These are phyloP conservation scores for Quadroppia sp. DNA, from an alignment of 2,888 invertebrate species.

Conservation along the genomic window DNA sequence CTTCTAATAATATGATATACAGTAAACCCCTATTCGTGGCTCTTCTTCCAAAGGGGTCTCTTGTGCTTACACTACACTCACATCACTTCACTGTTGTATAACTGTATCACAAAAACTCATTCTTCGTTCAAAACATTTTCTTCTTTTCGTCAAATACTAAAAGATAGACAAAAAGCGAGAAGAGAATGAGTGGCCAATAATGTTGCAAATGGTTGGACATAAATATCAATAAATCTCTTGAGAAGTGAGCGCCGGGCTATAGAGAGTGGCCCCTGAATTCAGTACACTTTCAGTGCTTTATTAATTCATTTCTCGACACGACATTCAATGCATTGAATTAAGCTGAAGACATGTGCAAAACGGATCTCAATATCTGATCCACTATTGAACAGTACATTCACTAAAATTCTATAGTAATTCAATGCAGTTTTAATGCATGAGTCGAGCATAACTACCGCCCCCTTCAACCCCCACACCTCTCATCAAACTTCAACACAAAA, in stretches of 20 bases:
- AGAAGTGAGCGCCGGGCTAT: background rate
- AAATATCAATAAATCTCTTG: slow-evolving; percentile 20
- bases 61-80: slow-evolving; percentile 14
- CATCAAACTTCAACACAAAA: background rate
- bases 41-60: slow-evolving; percentile 14
- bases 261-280: background rate
- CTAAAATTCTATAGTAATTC: background rate
- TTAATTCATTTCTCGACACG: slow-evolving; percentile 12
- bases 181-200: slow-evolving; percentile 27
- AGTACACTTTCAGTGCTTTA: background rate
- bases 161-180: background rate
- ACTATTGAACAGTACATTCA: background rate
- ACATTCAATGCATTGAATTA: background rate
- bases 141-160: background rate
- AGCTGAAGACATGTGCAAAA: background rate
- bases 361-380: background rate
- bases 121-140: background rate
- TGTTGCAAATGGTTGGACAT: slow-evolving; percentile 9
- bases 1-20: slow-evolving; percentile 20
- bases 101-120: background rate
- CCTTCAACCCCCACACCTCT: too few species aligned
- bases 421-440: slow-evolving; percentile 9
- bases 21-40: background rate
- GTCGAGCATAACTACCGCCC: background rate
- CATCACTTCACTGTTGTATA: background rate